Evolutionary conservation across 1,140 invertebrate species (phyloP), one percentile per base, ranked within the genome.

Genomic region (Saccostrea glomerata): DNA sequence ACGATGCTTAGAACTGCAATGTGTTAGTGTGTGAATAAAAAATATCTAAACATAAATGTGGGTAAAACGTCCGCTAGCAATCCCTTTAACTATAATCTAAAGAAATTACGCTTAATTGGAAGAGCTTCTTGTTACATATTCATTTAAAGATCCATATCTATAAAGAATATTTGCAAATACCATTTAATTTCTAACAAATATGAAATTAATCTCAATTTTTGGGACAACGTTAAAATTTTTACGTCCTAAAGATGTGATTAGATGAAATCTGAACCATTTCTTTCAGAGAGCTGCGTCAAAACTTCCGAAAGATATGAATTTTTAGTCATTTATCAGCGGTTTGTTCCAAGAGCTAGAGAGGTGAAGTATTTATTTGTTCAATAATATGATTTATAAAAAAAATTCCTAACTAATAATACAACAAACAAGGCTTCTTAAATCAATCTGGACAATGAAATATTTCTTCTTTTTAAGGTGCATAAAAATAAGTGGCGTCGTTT

Each of bases 141-240:
- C 58, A 63, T 63, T 20, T 63, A 63, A 63, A 63, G 58, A 63
- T 63, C 17, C 4, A 63, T n/a, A 63, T 6, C 58, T 63, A n/a
- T 63, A 63, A 63, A 63, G 6, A 6, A 63, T 63, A 20, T 63
- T 60, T 63, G 17, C 70, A 77, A 25, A 77, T 77, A 77, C 70
- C 30, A 77, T 77, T 77, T 77, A 36, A 77, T 77, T 77, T 77
- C 11, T 3, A 40, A 30, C 70, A 77, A 77, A 77, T 77, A 77
- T 30, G 23, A 25, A 30, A 77, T 77, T 77, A 30, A 40, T 77
- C 25, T 77, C 70, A 77, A 30, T 77, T 25, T 30, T 13, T 77
- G 70, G 25, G 25, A 30, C 25, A 17, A 6, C 25, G 30, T 15
- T 77, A 73, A n/a, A 30, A 11, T 15, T 70, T 12, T 25, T 12